Conservation (phyloP, 2,797 vertebrate species). For the Muraenolepis orangiensis region DNA sequence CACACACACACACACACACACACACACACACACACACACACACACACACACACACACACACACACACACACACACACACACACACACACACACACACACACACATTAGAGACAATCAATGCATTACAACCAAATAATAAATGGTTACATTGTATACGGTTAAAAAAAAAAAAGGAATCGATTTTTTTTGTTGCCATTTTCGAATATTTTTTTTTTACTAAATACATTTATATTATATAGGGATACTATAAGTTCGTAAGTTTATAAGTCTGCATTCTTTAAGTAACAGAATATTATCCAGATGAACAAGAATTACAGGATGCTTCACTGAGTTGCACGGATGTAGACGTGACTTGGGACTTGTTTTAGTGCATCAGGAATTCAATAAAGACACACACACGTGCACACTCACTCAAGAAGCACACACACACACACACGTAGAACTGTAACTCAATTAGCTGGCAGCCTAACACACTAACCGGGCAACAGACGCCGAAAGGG, state of each 20-base stretch:
- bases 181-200: not conserved
- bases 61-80: not conserved
- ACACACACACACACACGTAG: not conserved
- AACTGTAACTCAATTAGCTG: slow-evolving; percentile 40
- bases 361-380: slow-evolving; percentile 35
- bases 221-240: no score
- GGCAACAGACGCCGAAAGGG: slow-evolving; percentile 31
- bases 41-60: not conserved
- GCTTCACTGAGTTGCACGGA: not conserved
- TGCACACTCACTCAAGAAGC: slow-evolving; percentile 2
- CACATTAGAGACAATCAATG: no score
- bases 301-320: not conserved
- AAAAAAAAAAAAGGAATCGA: not conserved
- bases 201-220: not conserved
- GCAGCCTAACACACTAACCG: slow-evolving; percentile 42
- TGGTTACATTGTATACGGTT: not conserved
- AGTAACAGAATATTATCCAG: not conserved
- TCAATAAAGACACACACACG: slow-evolving; percentile 35
- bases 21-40: not conserved
- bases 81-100: no score
- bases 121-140: not conserved
- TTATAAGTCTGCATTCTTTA: no score
- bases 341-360: not conserved
- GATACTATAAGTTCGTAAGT: no score
- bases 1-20: not conserved